Evolutionary conservation across 2,113 vertebrate genomes (phyloP).

Genomic region (Megaptera novaeangliae): DNA sequence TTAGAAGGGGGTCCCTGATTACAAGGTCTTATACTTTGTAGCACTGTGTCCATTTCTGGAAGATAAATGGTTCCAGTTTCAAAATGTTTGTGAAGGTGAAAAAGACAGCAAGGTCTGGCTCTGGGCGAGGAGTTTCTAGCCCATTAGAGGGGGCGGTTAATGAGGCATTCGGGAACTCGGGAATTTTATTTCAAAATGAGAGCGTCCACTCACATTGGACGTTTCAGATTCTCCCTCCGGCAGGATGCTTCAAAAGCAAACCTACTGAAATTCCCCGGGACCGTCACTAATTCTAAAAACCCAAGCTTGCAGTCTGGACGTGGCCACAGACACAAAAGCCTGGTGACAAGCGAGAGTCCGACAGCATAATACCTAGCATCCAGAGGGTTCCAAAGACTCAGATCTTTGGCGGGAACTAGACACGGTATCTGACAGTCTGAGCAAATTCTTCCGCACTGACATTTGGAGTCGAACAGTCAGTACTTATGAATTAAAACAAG

Average conservation of each 20-base stretch:
- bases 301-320: not conserved
- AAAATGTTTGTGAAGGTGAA: not conserved
- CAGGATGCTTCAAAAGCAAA: not conserved
- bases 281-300: not conserved
- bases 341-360: not conserved
- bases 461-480: not conserved
- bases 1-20: not conserved
- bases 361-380: no score
- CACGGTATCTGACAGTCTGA: not conserved
- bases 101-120: not conserved
- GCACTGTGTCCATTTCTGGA: not conserved
- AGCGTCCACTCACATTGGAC: not conserved
- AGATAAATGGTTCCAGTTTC: conserved; percentile 16
- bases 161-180: accelerated
- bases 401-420: not conserved
- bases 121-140: not conserved
- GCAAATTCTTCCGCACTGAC: not conserved
- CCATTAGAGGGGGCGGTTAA: accelerated
- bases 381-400: not conserved
- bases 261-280: not conserved
- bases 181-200: not conserved
- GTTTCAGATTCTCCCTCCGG: not conserved
- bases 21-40: not conserved
- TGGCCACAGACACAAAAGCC: not conserved
- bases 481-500: not conserved